Evolutionary conservation across 2,113 vertebrate genomes (phyloP).

Genomic region (Cephalopholis sonnerati): DNA sequence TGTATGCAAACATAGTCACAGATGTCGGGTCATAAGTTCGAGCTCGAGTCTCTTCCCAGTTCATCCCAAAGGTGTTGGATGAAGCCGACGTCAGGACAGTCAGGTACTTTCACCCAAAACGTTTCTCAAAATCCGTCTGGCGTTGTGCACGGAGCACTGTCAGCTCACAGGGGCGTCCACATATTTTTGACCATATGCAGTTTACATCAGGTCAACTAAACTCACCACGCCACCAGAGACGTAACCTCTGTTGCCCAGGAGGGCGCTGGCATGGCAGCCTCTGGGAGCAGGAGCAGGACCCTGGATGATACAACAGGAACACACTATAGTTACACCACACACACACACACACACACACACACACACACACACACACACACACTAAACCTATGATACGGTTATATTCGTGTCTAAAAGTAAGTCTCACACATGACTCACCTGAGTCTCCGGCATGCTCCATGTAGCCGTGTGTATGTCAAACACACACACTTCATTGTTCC

Average conservation of each 20-base stretch:
- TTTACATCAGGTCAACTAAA: constrained; percentile 13
- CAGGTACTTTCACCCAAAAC: no score
- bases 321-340: neutral
- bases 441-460: constrained; percentile 78
- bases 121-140: no score
- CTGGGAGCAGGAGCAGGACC: constrained; percentile 73
- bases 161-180: no score
- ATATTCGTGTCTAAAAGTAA: neutral
- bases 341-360: no score
- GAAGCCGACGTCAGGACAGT: no score
- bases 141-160: no score
- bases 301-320: constrained; percentile 49
- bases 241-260: constrained; percentile 92
- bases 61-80: no score
- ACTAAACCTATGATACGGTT: neutral
- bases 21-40: no score
- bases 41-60: no score
- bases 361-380: no score
- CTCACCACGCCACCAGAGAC: constrained; percentile 95
- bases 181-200: no score
- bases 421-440: constrained; percentile 51
- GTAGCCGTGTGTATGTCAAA: constrained; percentile 69
- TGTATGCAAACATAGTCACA: no score
- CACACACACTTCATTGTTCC: constrained; percentile 83
- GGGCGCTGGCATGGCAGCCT: constrained; percentile 78